These are phyloP conservation scores for Blastomussa wellsi DNA, from an alignment of 92 coral and sea anemone species.

Conservation along the genomic window DNA sequence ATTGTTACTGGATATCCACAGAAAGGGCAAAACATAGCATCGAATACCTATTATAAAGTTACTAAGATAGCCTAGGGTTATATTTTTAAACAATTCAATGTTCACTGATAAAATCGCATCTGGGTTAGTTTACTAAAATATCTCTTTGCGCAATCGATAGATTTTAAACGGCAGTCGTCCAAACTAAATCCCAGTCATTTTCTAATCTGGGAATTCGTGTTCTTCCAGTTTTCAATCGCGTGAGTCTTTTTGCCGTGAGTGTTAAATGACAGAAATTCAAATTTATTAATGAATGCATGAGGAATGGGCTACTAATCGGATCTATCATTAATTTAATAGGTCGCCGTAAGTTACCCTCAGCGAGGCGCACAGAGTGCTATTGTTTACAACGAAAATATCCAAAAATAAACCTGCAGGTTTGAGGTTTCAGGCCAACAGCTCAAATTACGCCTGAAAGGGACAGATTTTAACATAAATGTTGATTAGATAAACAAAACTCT, in stretches of 20 bases:
- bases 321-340: constrained; percentile 7
- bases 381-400: constrained; percentile 11
- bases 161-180: not conserved
- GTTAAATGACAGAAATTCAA: constrained; percentile 13
- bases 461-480: constrained; percentile 34
- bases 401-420: not conserved
- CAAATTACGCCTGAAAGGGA: constrained; percentile 1
- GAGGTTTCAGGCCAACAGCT: constrained; percentile 6
- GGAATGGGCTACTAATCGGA: constrained; percentile 25
- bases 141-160: constrained; percentile 4
- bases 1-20: not conserved
- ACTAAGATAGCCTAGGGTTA: constrained; percentile 5
- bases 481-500: constrained; percentile 29
- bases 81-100: constrained; percentile 5
- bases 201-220: not conserved
- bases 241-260: not conserved
- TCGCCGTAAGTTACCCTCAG: not conserved
- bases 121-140: constrained; percentile 35
- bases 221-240: not conserved
- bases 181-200: not conserved
- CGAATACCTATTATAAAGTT: not conserved
- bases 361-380: not conserved
- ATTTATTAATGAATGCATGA: not conserved
- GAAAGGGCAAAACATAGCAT: not conserved
- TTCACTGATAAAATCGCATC: constrained; percentile 1